Conservation (phyloP, 2,113 vertebrate genomes). For the Rhea pennata region DNA sequence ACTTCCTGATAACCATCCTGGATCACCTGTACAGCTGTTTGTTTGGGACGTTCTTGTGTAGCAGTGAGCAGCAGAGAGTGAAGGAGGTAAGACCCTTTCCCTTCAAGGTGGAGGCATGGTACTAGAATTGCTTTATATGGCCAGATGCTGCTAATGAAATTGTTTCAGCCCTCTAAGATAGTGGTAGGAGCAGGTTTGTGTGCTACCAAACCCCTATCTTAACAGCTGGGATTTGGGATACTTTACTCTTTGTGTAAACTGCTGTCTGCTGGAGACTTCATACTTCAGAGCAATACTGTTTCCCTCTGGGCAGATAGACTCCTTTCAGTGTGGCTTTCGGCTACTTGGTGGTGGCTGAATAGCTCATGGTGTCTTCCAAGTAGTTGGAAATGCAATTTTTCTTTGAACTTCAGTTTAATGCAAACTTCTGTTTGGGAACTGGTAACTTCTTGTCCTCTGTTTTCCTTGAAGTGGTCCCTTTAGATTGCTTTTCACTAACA, state of each 20-base stretch:
- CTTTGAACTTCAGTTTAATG: neutral
- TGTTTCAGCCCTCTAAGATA: neutral
- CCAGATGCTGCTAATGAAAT: neutral
- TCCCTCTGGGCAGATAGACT: neutral
- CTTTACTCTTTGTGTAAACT: neutral
- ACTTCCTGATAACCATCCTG: conserved; percentile 94
- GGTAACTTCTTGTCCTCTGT: neutral
- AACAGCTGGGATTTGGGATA: neutral
- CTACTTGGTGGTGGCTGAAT: neutral
- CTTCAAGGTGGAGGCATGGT: neutral
- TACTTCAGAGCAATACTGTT: neutral
- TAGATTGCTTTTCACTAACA: neutral
- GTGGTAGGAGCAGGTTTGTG: neutral
- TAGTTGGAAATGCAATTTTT: neutral
- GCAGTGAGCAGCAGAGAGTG: conserved; percentile 92
- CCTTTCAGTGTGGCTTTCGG: neutral
- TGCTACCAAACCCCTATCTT: neutral
- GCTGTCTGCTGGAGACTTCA: neutral
- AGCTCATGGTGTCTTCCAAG: neutral
- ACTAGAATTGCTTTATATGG: neutral
- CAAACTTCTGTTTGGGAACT: neutral
- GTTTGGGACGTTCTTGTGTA: conserved; percentile 96
- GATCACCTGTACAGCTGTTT: conserved; percentile 97
- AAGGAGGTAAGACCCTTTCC: conserved; percentile 85
- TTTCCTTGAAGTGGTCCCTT: neutral